Conservation (phyloP, 2,888 invertebrate genomes). For the Auanema freiburgensis region DNA sequence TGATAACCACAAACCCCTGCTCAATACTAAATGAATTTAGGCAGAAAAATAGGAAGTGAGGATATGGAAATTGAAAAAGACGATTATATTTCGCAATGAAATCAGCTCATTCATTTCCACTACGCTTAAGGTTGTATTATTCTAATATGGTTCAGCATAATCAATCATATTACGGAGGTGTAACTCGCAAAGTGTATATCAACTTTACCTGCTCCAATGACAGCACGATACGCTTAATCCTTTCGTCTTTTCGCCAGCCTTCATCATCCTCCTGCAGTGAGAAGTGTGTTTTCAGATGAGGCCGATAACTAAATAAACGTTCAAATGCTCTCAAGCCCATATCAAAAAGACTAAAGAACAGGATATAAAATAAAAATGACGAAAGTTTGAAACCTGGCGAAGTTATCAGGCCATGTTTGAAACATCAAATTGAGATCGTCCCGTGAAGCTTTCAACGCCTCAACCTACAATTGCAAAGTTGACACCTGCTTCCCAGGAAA, state of each 20-base stretch:
- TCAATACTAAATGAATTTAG: too few relatives aligned
- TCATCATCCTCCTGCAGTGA: conserved; percentile 6
- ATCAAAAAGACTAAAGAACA: conserved; percentile 16
- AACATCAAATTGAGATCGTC: conserved; percentile 13
- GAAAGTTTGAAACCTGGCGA: conserved; percentile 12
- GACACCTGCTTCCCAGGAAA: too few relatives aligned
- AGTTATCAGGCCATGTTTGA: conserved; percentile 19
- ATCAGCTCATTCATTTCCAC: too few relatives aligned
- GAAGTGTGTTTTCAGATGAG: conserved; percentile 11
- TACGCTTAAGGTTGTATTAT: too few relatives aligned
- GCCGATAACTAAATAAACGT: conserved; percentile 18
- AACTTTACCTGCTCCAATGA: conserved; percentile 19
- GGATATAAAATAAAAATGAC: conserved; percentile 3
- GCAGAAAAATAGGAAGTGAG: too few relatives aligned
- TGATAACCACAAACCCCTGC: too few relatives aligned
- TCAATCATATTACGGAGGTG: too few relatives aligned
- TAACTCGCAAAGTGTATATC: not conserved
- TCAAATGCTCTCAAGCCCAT: conserved; percentile 23
- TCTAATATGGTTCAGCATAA: too few relatives aligned
- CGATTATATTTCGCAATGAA: too few relatives aligned
- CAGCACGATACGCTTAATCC: conserved; percentile 20
- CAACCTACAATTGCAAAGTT: too few relatives aligned
- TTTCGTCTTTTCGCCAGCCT: conserved; percentile 14
- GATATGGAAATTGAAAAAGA: too few relatives aligned
- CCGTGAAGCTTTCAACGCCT: conserved; percentile 4